Evolutionary conservation across 2,888 invertebrate species (phyloP).

Genomic region (Synanthedon tipuliformis): DNA sequence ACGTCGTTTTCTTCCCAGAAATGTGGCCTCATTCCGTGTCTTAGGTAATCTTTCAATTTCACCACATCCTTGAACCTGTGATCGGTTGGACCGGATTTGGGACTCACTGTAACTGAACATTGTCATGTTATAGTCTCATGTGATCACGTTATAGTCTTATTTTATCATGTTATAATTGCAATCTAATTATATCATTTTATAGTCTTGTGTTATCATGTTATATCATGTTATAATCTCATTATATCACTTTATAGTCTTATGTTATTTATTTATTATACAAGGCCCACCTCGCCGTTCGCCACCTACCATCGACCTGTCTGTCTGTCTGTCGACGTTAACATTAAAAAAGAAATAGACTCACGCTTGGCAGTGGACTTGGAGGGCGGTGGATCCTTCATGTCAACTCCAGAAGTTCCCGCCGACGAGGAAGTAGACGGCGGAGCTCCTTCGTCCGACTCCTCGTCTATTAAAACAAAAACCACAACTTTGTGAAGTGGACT

Average conservation of each 20-base stretch:
- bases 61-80: slow-evolving; percentile 76
- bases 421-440: slow-evolving; percentile 24
- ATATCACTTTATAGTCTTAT: no score
- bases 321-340: no score
- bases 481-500: no score
- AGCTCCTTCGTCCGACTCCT: slow-evolving; percentile 45
- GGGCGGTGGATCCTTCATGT: background rate
- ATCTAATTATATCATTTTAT: no score
- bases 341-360: background rate
- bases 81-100: slow-evolving; percentile 37
- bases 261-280: no score
- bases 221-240: no score
- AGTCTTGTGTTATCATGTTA: no score
- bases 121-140: background rate
- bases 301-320: no score
- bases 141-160: no score
- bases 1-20: slow-evolving; percentile 95
- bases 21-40: slow-evolving; percentile 87
- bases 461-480: slow-evolving; percentile 25
- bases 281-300: no score
- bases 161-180: no score
- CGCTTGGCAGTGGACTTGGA: no score
- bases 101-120: slow-evolving; percentile 16
- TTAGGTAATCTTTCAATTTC: slow-evolving; percentile 87
- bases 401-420: slow-evolving; percentile 15